These are phyloP conservation scores for Lacerta agilis DNA, from an alignment of 2,797 vertebrate genomes.

Conservation along the genomic window DNA sequence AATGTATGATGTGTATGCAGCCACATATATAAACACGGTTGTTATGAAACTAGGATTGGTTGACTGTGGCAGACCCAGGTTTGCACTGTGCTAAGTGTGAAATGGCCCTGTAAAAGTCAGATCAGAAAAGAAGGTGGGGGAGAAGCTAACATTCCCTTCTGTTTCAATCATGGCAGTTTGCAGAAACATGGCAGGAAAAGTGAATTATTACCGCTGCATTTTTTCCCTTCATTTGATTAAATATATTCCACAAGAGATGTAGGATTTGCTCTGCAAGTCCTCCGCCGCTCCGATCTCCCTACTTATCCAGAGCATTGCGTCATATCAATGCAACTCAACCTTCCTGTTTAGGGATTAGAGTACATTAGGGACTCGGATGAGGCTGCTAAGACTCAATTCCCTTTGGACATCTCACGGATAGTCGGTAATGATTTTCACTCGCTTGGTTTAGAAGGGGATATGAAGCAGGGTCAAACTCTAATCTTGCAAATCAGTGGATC, in stretches of 20 bases:
- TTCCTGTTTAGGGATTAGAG: conserved; percentile 33
- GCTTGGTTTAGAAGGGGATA: conserved; percentile 31
- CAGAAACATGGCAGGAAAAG: background rate
- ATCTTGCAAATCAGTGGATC: conserved; percentile 41
- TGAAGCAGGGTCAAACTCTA: conserved; percentile 34
- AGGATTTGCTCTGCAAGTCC: conserved; percentile 46
- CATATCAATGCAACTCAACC: conserved; percentile 44
- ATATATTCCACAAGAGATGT: conserved; percentile 31
- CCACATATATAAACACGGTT: background rate
- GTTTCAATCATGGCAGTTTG: background rate
- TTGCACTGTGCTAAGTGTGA: background rate
- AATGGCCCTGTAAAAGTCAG: background rate
- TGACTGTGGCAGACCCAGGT: background rate
- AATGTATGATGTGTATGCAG: too few species aligned
- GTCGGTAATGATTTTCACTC: conserved; percentile 48
- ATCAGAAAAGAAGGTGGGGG: background rate
- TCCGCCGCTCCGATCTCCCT: conserved; percentile 42
- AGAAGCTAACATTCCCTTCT: background rate
- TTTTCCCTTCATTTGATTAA: background rate
- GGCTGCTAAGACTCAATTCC: conserved; percentile 51
- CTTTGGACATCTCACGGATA: conserved; percentile 58
- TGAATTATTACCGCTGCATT: background rate
- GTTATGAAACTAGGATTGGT: background rate
- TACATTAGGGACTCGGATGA: conserved; percentile 53
- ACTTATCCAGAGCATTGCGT: conserved; percentile 43